Percentiles rank a stretch among this genome's conserved stretches.
phyloP scores from a whole-genome alignment of 2,888 invertebrate species.

The Thymelicus acteon region DNA sequence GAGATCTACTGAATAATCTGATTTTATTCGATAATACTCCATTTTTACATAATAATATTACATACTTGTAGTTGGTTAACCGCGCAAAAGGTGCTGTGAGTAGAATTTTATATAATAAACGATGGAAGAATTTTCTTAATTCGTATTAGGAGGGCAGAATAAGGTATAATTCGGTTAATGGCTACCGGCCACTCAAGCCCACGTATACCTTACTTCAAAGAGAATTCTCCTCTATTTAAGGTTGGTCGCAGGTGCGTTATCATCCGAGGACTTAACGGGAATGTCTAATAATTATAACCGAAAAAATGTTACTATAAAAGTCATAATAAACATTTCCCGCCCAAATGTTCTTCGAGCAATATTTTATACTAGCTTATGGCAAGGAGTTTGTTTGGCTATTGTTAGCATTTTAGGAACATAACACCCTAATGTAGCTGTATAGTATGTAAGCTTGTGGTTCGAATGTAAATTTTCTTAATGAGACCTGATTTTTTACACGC shows the following conservation, averaged over 20 bases:
- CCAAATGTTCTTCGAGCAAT: constrained; percentile 30
- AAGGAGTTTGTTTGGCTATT: constrained; percentile 17
- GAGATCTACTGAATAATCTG: too few relatives aligned
- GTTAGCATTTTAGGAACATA: constrained; percentile 17
- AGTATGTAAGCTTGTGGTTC: neutral
- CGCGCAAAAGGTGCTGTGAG: neutral
- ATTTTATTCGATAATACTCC: neutral
- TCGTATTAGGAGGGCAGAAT: constrained; percentile 23
- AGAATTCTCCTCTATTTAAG: constrained; percentile 34
- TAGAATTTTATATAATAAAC: neutral
- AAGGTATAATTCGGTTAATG: constrained; percentile 36
- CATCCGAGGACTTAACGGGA: constrained; percentile 36
- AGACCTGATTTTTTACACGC: too few relatives aligned
- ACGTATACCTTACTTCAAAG: constrained; percentile 35
- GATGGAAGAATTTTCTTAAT: constrained; percentile 27
- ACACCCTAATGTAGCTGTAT: constrained; percentile 8
- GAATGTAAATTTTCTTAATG: too few relatives aligned
- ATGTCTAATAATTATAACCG: constrained; percentile 36
- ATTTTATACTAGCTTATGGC: constrained; percentile 30
- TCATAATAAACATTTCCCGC: constrained; percentile 33
- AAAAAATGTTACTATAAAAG: constrained; percentile 36
- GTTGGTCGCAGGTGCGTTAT: constrained; percentile 37
- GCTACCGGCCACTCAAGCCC: constrained; percentile 28
- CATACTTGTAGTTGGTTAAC: neutral
- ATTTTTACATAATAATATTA: neutral